Base-by-base conservation (phyloP, 2,888 invertebrate species). In the Cephus pygmeus region DNA sequence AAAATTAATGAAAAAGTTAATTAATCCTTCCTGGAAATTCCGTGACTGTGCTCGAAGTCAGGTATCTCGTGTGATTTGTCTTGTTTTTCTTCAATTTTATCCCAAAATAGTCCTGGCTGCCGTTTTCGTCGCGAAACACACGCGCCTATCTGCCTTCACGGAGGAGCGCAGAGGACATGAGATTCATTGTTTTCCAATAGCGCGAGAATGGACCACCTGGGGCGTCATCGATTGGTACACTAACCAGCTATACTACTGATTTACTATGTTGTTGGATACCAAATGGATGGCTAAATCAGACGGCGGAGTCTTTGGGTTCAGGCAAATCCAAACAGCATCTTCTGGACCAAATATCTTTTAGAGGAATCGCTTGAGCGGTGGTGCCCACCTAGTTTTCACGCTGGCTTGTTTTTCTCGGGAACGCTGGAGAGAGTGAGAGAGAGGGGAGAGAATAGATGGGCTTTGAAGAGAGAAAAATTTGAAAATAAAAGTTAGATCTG, bases 141-240 rank as follows among this genome's bases (percentile, higher is more conserved):
- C 40, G 40, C 40, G 15, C 15, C 6, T 6, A 40, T 40, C 40
- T 34, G 36, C 40, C 76, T 76, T 69, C 73, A 34, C 68, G 35
- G 68, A 79, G 80, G 30, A 31, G 74, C 75, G 69, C 75, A 73
- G 78, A 77, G 75, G 77, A 79, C 76, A 79, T 76, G 80, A 83
- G 84, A 86, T 86, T 85, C 85, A 86, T 86, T 83, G 86, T 86
- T 86, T 86, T 85, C 84, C 86, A 77, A 86, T 86, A 85, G 76
- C 73, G 76, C 77, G 81, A 77, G 81, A 83, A 80, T 80, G 78
- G 74, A 79, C 81, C 86, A 86, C 84, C 85, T 85, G 85, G 81
- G 81, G 80, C 81, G 80, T 82, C 82, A 82, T 85, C 82, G 84
- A 85, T 83, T 80, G 81, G 76, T 76, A 80, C 79, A 82, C 80